phyloP scores from a whole-genome alignment of 2,888 invertebrate genomes.

The Drosophila tripunctata region DNA sequence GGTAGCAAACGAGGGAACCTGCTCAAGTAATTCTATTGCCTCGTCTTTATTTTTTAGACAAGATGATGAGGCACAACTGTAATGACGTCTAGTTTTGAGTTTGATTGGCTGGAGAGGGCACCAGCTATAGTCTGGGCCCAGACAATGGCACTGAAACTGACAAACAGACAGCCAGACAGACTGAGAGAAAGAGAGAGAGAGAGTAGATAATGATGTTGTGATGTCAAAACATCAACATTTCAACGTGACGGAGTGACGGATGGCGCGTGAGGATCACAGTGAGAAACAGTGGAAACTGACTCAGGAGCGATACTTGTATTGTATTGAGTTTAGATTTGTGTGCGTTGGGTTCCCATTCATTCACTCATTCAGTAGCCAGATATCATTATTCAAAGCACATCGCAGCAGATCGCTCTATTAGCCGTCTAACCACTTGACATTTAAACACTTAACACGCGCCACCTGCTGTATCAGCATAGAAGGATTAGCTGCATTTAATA shows the following conservation, averaged over 20 bases:
- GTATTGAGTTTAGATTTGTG: conserved; percentile 10
- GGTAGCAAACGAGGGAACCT: conserved; percentile 13
- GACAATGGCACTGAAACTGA: conserved; percentile 10
- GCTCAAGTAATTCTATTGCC: conserved; percentile 25
- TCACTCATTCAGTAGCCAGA: conserved; percentile 35
- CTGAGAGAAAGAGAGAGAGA: conserved; percentile 24
- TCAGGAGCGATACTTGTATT: conserved; percentile 53
- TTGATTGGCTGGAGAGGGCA: conserved; percentile 43
- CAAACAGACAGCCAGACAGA: conserved; percentile 14
- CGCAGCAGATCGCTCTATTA: conserved; percentile 46
- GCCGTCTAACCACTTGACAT: conserved; percentile 30
- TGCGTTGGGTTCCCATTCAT: conserved; percentile 18
- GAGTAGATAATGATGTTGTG: conserved; percentile 76
- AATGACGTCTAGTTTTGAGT: conserved; percentile 49
- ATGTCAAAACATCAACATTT: conserved; percentile 76
- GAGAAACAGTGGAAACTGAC: conserved; percentile 6
- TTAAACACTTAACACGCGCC: conserved; percentile 37
- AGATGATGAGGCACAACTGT: conserved; percentile 58
- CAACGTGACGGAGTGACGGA: conserved; percentile 56
- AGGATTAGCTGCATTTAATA: conserved; percentile 70
- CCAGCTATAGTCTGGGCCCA: conserved; percentile 4
- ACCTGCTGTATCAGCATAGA: conserved; percentile 35
- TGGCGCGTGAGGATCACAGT: conserved; percentile 70
- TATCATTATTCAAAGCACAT: conserved; percentile 60
- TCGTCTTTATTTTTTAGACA: conserved; percentile 12